Base-by-base conservation (phyloP, 2,797 vertebrate species). In the Acridotheres tristis region DNA sequence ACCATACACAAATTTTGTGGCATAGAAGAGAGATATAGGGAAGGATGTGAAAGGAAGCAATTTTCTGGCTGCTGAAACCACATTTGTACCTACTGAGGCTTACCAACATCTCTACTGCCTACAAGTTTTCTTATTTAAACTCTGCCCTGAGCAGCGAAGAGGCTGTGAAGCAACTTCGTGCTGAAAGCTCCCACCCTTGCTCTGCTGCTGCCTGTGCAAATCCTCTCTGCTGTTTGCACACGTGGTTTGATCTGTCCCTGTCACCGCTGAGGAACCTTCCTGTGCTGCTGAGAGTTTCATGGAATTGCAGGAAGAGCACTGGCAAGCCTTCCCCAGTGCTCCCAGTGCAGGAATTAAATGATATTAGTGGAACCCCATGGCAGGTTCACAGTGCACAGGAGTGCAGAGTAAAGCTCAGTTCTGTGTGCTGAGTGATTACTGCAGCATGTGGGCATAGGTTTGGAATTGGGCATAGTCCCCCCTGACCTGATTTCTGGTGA, bases 51-150 rank as follows among this genome's bases (percentile, higher is more conserved):
- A 73, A 88, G 81, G 93, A 95, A 96, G 71, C 77, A 89, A 73
- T 93, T 93, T 69, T 59, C 71, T 79, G 88, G 30, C 90, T 82
- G 15, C 51, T 93, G 77, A 89, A 91, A 90, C 84, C 92, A 73
- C 91, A 73, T 36, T 36, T 13, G 29, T 47, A 51, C 50, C 62
- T 81, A 58, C 83, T 85, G 48, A 40, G 55, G 48, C 69, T 74
- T 50, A 38, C 0, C 38, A 73, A 53, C 40, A 13, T 27, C 63
- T 88, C 51, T 32, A 0, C 27, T 2, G 2, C 74, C 43, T 58
- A 0, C 36, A 11, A 50, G 13, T 26, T 42, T 2, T 48, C 40
- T 53, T 13, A 1, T 3, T 58, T 57, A 10, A 22, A 38, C 42
- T 25, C 48, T 36, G 19, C 12, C 4, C 47, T 51, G 13, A 66